Evolutionary conservation across 1,140 invertebrate species (phyloP).

Genomic region (Theocolax elegans): DNA sequence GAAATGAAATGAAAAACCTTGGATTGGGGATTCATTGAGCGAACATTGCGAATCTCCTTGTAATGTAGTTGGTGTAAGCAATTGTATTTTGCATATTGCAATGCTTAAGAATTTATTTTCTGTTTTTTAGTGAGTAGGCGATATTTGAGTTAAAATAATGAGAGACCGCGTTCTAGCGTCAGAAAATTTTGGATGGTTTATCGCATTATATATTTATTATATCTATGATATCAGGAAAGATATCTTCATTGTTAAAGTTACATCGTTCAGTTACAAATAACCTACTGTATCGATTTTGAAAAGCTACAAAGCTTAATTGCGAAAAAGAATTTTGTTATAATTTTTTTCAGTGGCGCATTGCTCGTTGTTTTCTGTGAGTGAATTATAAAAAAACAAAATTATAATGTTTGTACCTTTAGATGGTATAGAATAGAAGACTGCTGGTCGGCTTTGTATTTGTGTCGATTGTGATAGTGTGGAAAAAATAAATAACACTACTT

Average conservation of each 20-base stretch:
- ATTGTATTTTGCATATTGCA: constrained; percentile 41
- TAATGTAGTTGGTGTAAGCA: constrained; percentile 40
- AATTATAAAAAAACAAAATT: constrained; percentile 22
- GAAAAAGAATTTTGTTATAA: constrained; percentile 5
- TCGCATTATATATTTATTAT: constrained; percentile 26
- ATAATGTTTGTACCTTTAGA: constrained; percentile 32
- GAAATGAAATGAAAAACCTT: constrained; percentile 18
- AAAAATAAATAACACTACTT: constrained; percentile 35
- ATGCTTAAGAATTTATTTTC: constrained; percentile 32
- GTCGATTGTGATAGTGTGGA: constrained; percentile 46
- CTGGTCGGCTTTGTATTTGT: constrained; percentile 42
- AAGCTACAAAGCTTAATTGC: not conserved
- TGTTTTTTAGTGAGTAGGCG: constrained; percentile 18
- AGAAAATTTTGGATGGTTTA: constrained; percentile 12
- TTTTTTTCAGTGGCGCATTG: constrained; percentile 28
- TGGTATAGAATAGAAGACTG: constrained; percentile 47
- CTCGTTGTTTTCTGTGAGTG: constrained; percentile 40
- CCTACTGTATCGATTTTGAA: not conserved
- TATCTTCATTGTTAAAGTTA: constrained; percentile 13
- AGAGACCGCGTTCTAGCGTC: constrained; percentile 36
- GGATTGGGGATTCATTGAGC: not conserved
- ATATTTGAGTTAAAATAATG: too few species aligned
- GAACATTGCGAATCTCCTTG: constrained; percentile 9
- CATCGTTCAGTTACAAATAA: constrained; percentile 9
- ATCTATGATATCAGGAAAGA: constrained; percentile 1